phyloP scores from a whole-genome alignment of 2,113 vertebrate species.

The Protobothrops mucrosquamatus region DNA sequence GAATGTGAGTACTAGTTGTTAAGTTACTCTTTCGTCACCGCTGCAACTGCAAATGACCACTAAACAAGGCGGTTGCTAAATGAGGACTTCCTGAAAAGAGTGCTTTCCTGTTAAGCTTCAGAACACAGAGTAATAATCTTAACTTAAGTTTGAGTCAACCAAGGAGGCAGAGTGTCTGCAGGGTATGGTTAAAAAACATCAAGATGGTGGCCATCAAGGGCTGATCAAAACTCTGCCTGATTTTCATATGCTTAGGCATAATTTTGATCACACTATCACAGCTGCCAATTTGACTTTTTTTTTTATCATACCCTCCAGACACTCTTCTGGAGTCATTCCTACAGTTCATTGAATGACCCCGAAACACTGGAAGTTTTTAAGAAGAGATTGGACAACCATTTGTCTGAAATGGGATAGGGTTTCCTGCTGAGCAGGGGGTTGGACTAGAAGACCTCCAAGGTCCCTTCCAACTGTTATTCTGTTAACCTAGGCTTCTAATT shows the following conservation, averaged over 20 bases:
- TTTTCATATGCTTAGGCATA: background rate
- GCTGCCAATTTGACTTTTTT: background rate
- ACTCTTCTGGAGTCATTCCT: background rate
- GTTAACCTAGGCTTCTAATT: background rate
- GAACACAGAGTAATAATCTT: background rate
- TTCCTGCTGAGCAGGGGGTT: too few species aligned
- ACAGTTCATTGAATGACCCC: background rate
- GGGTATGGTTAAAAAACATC: background rate
- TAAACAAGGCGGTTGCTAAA: background rate
- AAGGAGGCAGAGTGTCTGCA: background rate
- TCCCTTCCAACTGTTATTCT: too few species aligned
- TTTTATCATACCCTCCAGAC: background rate
- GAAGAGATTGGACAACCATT: too few species aligned
- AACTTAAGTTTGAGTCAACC: background rate
- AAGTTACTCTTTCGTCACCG: background rate
- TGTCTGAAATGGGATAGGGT: too few species aligned
- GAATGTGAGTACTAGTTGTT: background rate
- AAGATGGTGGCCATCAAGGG: background rate
- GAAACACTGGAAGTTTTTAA: too few species aligned
- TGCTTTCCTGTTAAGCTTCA: background rate
- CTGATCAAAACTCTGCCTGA: background rate
- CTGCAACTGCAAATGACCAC: background rate
- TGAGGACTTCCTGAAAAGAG: background rate
- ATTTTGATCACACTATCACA: background rate
- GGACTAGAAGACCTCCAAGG: too few species aligned